Evolutionary conservation across 2,797 vertebrate genomes (phyloP).

Genomic region (Heliangelus exortis): DNA sequence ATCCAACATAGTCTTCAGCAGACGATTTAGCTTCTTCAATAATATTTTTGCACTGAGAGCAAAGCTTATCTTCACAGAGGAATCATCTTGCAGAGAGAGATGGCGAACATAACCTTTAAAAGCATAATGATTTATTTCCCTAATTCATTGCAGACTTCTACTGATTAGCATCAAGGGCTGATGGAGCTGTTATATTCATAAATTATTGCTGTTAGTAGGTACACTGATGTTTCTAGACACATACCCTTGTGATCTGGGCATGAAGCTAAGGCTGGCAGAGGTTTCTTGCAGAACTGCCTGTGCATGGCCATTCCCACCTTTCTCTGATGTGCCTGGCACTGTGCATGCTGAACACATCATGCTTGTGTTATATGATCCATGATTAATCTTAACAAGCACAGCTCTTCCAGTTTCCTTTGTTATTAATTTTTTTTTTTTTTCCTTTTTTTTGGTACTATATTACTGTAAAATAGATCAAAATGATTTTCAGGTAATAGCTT

Average conservation of each 20-base stretch:
- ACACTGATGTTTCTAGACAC: background rate
- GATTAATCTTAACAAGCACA: background rate
- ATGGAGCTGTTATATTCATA: background rate
- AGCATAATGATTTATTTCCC: constrained; percentile 24
- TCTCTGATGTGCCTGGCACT: background rate
- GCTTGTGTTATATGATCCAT: background rate
- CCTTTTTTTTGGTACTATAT: background rate
- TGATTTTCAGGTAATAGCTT: background rate
- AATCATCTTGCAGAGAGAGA: background rate
- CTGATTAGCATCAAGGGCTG: background rate
- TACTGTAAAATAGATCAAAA: background rate
- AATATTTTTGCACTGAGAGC: constrained; percentile 24
- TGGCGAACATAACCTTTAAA: constrained; percentile 57
- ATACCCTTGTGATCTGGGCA: background rate
- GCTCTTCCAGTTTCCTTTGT: background rate
- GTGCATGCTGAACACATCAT: background rate
- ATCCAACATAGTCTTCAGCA: constrained; percentile 2
- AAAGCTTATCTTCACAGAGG: constrained; percentile 15
- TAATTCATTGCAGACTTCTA: background rate
- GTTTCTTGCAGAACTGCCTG: background rate
- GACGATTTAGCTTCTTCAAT: constrained; percentile 18
- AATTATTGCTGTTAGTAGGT: background rate
- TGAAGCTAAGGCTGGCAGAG: background rate
- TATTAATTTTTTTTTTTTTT: background rate
- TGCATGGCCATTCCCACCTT: background rate